phyloP scores from a whole-genome alignment of 1,140 invertebrate species.

The Lordiphosa stackelbergi region DNA sequence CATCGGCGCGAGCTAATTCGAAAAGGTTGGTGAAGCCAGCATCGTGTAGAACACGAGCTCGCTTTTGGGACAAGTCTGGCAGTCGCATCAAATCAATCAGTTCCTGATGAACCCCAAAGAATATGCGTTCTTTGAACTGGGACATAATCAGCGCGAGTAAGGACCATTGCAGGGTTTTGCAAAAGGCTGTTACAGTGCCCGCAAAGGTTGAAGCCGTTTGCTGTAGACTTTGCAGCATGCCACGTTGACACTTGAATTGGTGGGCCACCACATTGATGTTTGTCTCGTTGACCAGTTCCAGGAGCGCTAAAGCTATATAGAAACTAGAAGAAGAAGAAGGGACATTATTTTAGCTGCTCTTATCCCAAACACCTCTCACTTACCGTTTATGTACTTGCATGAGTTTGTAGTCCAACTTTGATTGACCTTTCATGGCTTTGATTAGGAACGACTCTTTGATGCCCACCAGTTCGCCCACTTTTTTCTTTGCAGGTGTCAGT shows the following conservation, averaged over 20 bases:
- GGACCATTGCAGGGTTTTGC: slow-evolving; percentile 94
- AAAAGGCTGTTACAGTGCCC: slow-evolving; percentile 93
- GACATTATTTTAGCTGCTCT: too few species aligned
- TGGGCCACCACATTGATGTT: slow-evolving; percentile 86
- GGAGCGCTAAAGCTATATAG: slow-evolving; percentile 93
- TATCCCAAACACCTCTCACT: background rate
- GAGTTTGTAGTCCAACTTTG: slow-evolving; percentile 78
- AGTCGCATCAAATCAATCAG: slow-evolving; percentile 94
- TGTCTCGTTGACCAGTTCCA: slow-evolving; percentile 95
- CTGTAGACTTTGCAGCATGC: slow-evolving; percentile 94
- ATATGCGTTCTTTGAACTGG: slow-evolving; percentile 95
- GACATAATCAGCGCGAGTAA: slow-evolving; percentile 92
- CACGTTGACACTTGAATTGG: slow-evolving; percentile 92
- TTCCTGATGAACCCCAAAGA: slow-evolving; percentile 96
- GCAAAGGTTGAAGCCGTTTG: slow-evolving; percentile 97
- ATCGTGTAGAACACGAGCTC: slow-evolving; percentile 91
- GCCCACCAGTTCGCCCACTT: slow-evolving; percentile 94
- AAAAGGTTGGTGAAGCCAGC: slow-evolving; percentile 88
- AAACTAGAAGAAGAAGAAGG: slow-evolving; percentile 81
- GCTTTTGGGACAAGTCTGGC: slow-evolving; percentile 88
- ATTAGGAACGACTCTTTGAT: slow-evolving; percentile 93
- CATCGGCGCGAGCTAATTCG: slow-evolving; percentile 86
- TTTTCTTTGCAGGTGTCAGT: slow-evolving; percentile 86
- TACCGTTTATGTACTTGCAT: slow-evolving; percentile 81
- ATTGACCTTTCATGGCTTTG: slow-evolving; percentile 84